A percentile compares a stretch with the other conserved stretches of the same genome.
Evolutionary conservation across 2,797 vertebrate genomes (phyloP).

Genomic region (Myripristis murdjan): DNA sequence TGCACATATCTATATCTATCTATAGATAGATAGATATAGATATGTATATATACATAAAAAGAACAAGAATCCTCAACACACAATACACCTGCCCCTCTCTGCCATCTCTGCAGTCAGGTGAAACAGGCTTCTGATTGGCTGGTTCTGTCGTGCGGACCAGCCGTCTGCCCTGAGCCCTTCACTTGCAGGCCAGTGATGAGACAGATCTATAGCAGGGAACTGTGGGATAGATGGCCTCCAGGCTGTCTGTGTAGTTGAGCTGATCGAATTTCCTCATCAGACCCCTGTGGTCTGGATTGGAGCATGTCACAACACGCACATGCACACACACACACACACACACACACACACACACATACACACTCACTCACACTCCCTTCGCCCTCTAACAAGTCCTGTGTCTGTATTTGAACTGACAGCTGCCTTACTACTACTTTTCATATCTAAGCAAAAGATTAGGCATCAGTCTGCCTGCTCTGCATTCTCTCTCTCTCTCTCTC

Average conservation of each 20-base stretch:
- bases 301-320: conserved; percentile 63
- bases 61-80: conserved; percentile 12
- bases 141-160: conserved; percentile 32
- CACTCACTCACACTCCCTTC: no score
- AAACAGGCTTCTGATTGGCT: conserved; percentile 39
- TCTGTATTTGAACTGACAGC: conserved; percentile 81
- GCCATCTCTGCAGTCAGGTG: conserved; percentile 2
- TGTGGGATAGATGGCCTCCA: conserved; percentile 59
- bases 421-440: conserved; percentile 81
- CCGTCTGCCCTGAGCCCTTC: conserved; percentile 11
- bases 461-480: conserved; percentile 62
- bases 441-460: conserved; percentile 66
- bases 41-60: no score
- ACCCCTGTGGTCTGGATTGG: conserved; percentile 62
- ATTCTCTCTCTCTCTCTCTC: no score
- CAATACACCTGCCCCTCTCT: conserved; percentile 1
- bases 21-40: no score
- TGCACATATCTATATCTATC: no score
- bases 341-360: conserved; percentile 25
- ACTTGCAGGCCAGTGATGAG: conserved; percentile 35
- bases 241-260: conserved; percentile 59
- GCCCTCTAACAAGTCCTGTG: conserved; percentile 55
- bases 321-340: conserved; percentile 26
- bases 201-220: conserved; percentile 57
- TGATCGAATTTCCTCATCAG: conserved; percentile 74